Evolutionary conservation across 2,888 invertebrate genomes (phyloP).

Genomic region (Dicyrtomina minuta): DNA sequence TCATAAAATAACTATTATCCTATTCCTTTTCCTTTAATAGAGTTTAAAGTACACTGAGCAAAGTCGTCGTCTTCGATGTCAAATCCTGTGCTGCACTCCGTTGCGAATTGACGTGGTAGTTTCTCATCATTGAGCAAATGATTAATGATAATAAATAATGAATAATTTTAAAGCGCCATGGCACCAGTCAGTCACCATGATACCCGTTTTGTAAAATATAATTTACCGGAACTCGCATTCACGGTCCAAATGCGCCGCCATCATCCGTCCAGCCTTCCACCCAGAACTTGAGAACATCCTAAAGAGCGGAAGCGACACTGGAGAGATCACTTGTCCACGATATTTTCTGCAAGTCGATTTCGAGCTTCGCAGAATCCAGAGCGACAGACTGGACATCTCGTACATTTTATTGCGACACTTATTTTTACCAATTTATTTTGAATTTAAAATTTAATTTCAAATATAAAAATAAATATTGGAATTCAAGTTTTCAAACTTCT

Average conservation of each 20-base stretch:
- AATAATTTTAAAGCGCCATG: neutral
- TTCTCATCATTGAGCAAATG: constrained; percentile 40
- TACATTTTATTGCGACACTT: no score
- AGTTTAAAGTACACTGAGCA: constrained; percentile 22
- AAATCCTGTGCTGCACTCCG: constrained; percentile 44
- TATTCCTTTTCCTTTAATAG: no score
- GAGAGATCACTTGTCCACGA: constrained; percentile 39
- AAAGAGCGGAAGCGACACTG: constrained; percentile 33
- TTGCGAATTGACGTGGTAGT: constrained; percentile 37
- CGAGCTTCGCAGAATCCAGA: constrained; percentile 31
- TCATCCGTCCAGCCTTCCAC: constrained; percentile 12
- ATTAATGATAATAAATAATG: constrained; percentile 20
- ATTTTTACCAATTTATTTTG: no score
- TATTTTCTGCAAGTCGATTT: constrained; percentile 41
- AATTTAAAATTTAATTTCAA: no score
- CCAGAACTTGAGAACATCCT: constrained; percentile 29
- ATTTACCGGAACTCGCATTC: constrained; percentile 20
- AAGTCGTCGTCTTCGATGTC: constrained; percentile 43
- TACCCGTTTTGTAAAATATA: neutral
- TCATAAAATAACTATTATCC: no score
- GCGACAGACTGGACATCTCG: constrained; percentile 40
- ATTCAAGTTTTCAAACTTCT: no score
- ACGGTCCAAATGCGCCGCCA: constrained; percentile 11
- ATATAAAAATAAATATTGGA: no score
- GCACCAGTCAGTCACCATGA: no score